A percentile compares a stretch with the other conserved stretches of the same genome.
These are phyloP conservation scores for Malacoctenus gilli DNA, from an alignment of 2,797 vertebrate genomes.

Conservation along the genomic window DNA sequence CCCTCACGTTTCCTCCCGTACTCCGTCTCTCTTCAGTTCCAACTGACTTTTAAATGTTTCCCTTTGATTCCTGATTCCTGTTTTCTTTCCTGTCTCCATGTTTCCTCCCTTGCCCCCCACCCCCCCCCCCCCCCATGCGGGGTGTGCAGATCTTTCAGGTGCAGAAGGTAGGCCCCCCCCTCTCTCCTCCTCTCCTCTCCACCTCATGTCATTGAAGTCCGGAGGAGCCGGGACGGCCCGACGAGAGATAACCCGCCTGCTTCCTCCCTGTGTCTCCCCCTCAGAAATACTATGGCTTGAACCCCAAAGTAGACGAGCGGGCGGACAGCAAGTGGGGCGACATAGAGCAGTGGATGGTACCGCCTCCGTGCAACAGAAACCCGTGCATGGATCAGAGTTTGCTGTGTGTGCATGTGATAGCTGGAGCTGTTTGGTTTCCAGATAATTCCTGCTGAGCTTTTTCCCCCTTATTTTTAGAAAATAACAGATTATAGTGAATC, in stretches of 20 bases:
- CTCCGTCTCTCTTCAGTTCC: conserved; percentile 3
- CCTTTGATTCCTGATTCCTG: background rate
- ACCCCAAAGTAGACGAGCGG: conserved; percentile 66
- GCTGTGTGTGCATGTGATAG: conserved; percentile 5
- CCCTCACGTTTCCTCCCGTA: conserved; percentile 4
- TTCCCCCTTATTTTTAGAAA: conserved; percentile 31
- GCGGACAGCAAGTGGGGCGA: conserved; percentile 90
- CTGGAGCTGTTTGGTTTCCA: conserved; percentile 33
- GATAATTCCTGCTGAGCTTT: conserved; percentile 51
- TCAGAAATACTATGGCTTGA: conserved; percentile 96
- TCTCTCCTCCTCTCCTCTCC: conserved; percentile 29
- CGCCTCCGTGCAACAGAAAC: too few species aligned
- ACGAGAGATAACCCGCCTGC: too few species aligned
- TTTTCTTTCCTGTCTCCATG: conserved; percentile 20
- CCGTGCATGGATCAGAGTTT: too few species aligned
- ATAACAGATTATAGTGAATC: conserved; percentile 54
- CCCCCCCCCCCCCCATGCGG: conserved; percentile 52
- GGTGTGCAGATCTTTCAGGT: conserved; percentile 93
- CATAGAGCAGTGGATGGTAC: conserved; percentile 99
- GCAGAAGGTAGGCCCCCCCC: conserved; percentile 90
- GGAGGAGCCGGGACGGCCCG: too few species aligned
- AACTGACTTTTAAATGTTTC: background rate
- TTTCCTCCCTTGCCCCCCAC: conserved; percentile 19
- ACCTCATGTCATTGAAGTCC: background rate
- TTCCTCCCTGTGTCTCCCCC: conserved; percentile 21